These are phyloP conservation scores for Athene cunicularia DNA, from an alignment of 2,113 vertebrate genomes.

Conservation along the genomic window DNA sequence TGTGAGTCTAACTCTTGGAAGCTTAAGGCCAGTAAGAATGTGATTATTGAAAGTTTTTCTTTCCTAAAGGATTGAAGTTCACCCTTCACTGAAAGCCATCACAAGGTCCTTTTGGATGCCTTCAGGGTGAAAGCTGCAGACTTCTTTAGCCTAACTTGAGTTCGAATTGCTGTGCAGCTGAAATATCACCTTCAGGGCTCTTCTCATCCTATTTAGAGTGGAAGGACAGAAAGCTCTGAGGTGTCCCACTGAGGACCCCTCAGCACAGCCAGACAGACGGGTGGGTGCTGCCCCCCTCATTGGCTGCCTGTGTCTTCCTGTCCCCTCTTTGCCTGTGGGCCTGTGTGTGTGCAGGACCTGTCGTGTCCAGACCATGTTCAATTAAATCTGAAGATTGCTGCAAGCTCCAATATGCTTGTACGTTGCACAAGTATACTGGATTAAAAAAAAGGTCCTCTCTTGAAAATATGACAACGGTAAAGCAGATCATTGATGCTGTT, in stretches of 20 bases:
- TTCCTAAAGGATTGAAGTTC: background rate
- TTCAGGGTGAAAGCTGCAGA: background rate
- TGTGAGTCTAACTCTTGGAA: background rate
- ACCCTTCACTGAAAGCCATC: background rate
- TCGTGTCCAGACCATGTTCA: rapidly evolving
- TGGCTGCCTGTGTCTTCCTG: background rate
- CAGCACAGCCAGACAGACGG: background rate
- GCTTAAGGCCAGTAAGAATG: background rate
- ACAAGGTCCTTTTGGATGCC: background rate
- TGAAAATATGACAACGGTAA: background rate
- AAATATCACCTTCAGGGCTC: background rate
- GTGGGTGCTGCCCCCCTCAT: background rate
- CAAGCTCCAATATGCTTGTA: background rate
- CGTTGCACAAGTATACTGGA: background rate
- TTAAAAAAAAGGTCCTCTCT: background rate
- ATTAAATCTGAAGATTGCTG: background rate
- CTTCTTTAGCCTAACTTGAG: background rate
- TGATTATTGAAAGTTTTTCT: background rate
- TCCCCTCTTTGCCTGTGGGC: rapidly evolving
- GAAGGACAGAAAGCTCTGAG: background rate
- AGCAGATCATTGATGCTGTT: background rate
- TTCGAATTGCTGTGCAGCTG: background rate
- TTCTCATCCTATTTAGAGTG: rapidly evolving
- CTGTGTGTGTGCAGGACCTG: rapidly evolving
- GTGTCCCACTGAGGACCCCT: background rate